phyloP scores from a whole-genome alignment of 2,888 invertebrate species.

The Pseudococcus viburni region DNA sequence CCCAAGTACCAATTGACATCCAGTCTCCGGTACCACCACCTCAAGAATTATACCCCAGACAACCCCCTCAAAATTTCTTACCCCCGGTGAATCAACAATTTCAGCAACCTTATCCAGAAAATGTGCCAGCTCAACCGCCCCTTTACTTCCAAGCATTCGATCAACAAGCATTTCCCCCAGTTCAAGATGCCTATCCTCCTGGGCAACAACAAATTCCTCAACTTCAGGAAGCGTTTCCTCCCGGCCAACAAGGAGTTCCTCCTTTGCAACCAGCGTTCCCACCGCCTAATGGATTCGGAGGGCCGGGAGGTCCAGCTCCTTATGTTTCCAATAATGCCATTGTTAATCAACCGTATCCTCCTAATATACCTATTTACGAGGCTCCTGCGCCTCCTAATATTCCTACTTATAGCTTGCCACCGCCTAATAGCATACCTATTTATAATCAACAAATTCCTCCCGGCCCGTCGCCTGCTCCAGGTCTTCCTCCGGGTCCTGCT shows the following conservation, averaged over 20 bases:
- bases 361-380: conserved; percentile 60
- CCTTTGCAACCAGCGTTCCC: conserved; percentile 35
- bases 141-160: conserved; percentile 59
- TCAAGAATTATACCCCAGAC: conserved; percentile 55
- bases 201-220: not conserved
- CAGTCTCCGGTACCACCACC: conserved; percentile 64
- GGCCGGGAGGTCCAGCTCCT: conserved; percentile 3
- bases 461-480: conserved; percentile 30
- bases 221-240: not conserved
- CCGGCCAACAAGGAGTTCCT: conserved; percentile 46
- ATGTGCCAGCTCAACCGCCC: conserved; percentile 50
- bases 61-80: conserved; percentile 5
- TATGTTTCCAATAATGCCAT: conserved; percentile 59
- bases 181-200: conserved; percentile 37
- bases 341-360: conserved; percentile 63
- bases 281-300: conserved; percentile 46
- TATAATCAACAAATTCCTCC: conserved; percentile 48
- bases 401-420: conserved; percentile 57
- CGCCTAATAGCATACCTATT: conserved; percentile 60
- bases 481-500: not conserved
- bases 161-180: conserved; percentile 59
- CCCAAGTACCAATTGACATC: conserved; percentile 58
- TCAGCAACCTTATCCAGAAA: conserved; percentile 61
- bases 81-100: conserved; percentile 30
- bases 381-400: conserved; percentile 58